phyloP scores from a whole-genome alignment of 1,140 invertebrate species.

The Euglossa dilemma region DNA sequence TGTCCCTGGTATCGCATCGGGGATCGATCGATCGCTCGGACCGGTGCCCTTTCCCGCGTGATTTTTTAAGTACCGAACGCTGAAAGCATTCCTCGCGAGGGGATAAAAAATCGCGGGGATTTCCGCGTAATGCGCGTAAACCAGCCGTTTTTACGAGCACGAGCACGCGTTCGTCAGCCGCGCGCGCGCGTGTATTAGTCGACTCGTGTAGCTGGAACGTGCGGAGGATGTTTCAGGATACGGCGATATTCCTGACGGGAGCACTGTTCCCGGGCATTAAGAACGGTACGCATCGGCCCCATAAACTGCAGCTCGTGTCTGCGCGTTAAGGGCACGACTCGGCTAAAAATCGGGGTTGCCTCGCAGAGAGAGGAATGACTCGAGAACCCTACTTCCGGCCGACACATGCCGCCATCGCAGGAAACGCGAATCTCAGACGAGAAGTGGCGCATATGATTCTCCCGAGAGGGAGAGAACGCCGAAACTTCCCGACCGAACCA shows the following conservation, averaged over 20 bases:
- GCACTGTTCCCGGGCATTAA: constrained; percentile 18
- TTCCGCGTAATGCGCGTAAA: constrained; percentile 45
- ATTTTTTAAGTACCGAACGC: neutral
- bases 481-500: constrained; percentile 1
- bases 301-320: constrained; percentile 47
- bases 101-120: constrained; percentile 45
- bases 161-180: constrained; percentile 21
- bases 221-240: constrained; percentile 33
- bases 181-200: constrained; percentile 11
- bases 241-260: constrained; percentile 9
- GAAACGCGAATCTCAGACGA: constrained; percentile 71
- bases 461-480: constrained; percentile 1
- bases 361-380: neutral
- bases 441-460: constrained; percentile 74
- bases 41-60: neutral
- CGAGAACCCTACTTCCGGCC: constrained; percentile 67
- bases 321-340: constrained; percentile 44
- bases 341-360: constrained; percentile 50
- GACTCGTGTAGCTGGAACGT: constrained; percentile 29
- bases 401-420: constrained; percentile 48
- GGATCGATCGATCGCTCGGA: neutral
- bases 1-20: no score
- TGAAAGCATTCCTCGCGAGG: neutral
- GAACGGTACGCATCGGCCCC: constrained; percentile 22
- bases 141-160: constrained; percentile 50